Conservation (phyloP, 2,113 vertebrate genomes). For the Pungitius pungitius region DNA sequence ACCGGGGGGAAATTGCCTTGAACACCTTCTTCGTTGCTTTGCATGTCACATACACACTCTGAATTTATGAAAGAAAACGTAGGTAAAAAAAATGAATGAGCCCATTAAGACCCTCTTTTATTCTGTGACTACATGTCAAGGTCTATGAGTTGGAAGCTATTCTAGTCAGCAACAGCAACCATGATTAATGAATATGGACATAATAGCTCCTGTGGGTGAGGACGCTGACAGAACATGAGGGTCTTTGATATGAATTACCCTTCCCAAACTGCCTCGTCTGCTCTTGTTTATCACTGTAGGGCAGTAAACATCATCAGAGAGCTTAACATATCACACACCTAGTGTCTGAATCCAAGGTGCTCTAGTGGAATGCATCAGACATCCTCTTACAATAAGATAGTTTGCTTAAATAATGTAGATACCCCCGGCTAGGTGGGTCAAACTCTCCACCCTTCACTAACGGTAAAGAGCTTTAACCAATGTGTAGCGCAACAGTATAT, state of each 20-base stretch:
- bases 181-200: conserved; percentile 66
- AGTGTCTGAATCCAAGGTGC: conserved; percentile 20
- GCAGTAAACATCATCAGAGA: conserved; percentile 47
- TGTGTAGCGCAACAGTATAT: background rate
- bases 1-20: conserved; percentile 37
- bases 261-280: conserved; percentile 36
- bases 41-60: conserved; percentile 36
- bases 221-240: conserved; percentile 46
- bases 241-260: conserved; percentile 56
- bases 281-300: conserved; percentile 42
- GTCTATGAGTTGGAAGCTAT: conserved; percentile 43
- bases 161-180: conserved; percentile 39
- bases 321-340: conserved; percentile 22
- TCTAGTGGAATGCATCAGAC: conserved; percentile 23
- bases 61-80: conserved; percentile 32
- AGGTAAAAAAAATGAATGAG: conserved; percentile 29
- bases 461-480: conserved; percentile 1
- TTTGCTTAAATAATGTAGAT: conserved; percentile 10
- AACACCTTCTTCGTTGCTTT: conserved; percentile 55
- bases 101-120: conserved; percentile 33
- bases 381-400: conserved; percentile 23
- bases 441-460: conserved; percentile 5
- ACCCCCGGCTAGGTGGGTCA: background rate
- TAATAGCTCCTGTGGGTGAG: conserved; percentile 39
- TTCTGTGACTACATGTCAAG: conserved; percentile 40